Base-by-base conservation (phyloP, 2,797 vertebrate species). In the Hafferia zeledoni region DNA sequence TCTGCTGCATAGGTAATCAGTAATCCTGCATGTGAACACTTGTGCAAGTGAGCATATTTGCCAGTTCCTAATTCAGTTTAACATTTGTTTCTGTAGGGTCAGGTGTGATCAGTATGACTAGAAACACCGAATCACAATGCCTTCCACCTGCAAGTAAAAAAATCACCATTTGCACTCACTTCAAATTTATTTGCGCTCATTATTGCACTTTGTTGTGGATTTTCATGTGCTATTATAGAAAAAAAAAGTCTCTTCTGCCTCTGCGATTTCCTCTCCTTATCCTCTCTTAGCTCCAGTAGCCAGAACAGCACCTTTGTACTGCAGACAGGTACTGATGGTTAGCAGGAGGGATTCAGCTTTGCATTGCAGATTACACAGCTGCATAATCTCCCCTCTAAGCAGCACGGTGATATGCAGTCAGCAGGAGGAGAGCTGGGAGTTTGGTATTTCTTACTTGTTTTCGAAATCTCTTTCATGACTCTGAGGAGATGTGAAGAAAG, bases 391-490 rank as follows among this genome's bases (percentile, higher is more conserved):
- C 91, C 20, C 61, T 33, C 83, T 95, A 63, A 95, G 64, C 80
- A 91, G 79, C 60, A 43, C 9, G 10, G 67, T 55, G 85, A 65
- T 93, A 87, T 1, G 27, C 86, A 95, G 77, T 37, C 82, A 77
- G 68, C 50, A 74, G 37, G n/a, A 88, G 81, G 67, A 89, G 83
- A 76, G 61, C 46, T 75, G 78, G 47, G 85, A 87, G 23, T 67
- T 60, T 57, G 44, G 52, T 90, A 68, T 96, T 82, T 90, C 77
- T 72, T 81, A 70, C 91, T 80, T 84, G 78, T 68, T 91, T 83
- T 76, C 93, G 70, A 84, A 28, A 84, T 90, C 82, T 93, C 91
- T 95, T 96, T 95, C 89, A 83, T 88, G 82, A 77, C 41, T 77
- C 67, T 80, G 71, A 96, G 64, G 69, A 76, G 53, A 87, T 0